phyloP scores from a whole-genome alignment of 23 tunicate genomes.

The Corella eumyota region DNA sequence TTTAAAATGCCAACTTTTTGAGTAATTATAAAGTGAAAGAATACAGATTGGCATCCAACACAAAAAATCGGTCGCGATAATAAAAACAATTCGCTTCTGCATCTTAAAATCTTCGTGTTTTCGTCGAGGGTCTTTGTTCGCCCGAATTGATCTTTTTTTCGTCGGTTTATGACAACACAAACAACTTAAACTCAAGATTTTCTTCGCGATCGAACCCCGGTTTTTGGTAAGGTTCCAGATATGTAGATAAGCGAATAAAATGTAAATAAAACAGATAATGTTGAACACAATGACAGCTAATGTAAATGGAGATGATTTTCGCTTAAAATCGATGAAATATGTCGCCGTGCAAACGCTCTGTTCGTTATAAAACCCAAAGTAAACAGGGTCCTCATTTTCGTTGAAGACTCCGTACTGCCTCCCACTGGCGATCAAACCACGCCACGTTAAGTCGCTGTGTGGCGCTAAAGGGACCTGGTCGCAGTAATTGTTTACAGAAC shows the following conservation, averaged over 20 bases:
- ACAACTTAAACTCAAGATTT: too few species aligned
- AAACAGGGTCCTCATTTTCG: too few species aligned
- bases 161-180: neutral
- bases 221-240: slow-evolving; percentile 4
- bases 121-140: slow-evolving; percentile 1
- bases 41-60: slow-evolving; percentile 24
- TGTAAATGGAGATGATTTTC: slow-evolving; percentile 9
- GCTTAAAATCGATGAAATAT: neutral
- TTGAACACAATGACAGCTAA: slow-evolving; percentile 3
- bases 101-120: slow-evolving; percentile 3
- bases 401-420: too few species aligned
- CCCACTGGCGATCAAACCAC: too few species aligned
- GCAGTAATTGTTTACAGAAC: too few species aligned
- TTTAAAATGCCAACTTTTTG: neutral
- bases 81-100: slow-evolving; percentile 12
- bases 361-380: slow-evolving; percentile 25
- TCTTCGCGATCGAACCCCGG: neutral
- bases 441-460: too few species aligned
- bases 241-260: slow-evolving; percentile 4
- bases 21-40: neutral
- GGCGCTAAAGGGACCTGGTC: too few species aligned
- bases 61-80: slow-evolving; percentile 15
- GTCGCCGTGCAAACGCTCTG: slow-evolving; percentile 25
- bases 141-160: neutral
- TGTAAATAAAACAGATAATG: slow-evolving; percentile 4